Evolutionary conservation across 92 coral and sea anemone genomes (phyloP), one percentile per base, ranked within the genome.

Genomic region (Epizoanthus ramosus): DNA sequence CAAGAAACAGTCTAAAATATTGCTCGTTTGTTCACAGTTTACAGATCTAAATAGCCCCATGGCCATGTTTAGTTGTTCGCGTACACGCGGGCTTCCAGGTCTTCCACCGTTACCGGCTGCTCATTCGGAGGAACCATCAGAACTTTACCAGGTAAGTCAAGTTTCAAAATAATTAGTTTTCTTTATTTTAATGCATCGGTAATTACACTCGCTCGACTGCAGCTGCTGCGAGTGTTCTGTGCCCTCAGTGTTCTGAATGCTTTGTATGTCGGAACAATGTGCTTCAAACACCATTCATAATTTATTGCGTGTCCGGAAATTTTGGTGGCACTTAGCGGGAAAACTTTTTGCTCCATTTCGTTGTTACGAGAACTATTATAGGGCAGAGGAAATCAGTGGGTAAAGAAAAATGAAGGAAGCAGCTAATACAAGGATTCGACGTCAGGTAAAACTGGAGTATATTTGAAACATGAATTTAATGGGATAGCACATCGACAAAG

Each of bases 61-160:
- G 9, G 90, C 93, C 31, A 85, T 94, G 9, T 97, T 97, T 85
- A 97, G 99, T 68, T 97, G 99, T 67, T 97, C 99, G 43, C 93
- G 92, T 43, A 93, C 98, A 31, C 95, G 95, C 74, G 99, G 99
- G 68, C 87, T 97, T 12, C 99, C 99, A 10, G 95, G 93, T 19
- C 83, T 97, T 15, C 99, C 99, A 61, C 99, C 99, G 7, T 72
- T 97, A 1, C 99, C 99, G 54, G 92, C 99, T 14, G 91, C 99
- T 4, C 92, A 94, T 61, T 77, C 82, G 50, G 99, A 97, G 57
- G 92, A 83, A 4, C 99, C 99, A 14, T 97, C 99, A 2, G 99
- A 97, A 54, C 85, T 97, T 74, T 97, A 97, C 76, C 95, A 97
- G 99, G 99, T 97, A 84, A 13, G 96, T 75, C 25, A 19, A 60